Conservation (phyloP, 2,113 vertebrate species). For the Odontophorus gujanensis region DNA sequence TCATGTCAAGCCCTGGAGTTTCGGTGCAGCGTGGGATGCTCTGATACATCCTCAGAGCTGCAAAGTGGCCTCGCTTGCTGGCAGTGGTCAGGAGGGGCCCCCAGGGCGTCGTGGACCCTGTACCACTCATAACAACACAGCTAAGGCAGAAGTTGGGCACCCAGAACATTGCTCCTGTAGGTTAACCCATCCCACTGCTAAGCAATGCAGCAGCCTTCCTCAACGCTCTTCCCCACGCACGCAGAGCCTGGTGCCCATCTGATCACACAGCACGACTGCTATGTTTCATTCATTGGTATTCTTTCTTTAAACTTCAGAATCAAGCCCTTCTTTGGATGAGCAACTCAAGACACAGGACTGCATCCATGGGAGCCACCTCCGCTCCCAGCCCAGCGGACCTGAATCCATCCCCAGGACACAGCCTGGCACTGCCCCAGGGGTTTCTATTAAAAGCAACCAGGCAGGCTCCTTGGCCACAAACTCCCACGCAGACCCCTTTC, state of each 20-base stretch:
- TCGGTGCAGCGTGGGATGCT: background rate
- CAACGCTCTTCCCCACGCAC: fast-evolving
- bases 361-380: background rate
- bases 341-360: background rate
- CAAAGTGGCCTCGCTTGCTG: background rate
- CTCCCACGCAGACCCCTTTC: background rate
- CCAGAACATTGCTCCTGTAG: background rate
- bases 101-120: background rate
- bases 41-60: background rate
- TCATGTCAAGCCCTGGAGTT: background rate
- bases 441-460: background rate
- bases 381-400: background rate
- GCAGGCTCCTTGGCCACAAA: background rate
- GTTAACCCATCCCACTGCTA: background rate
- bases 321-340: background rate
- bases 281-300: background rate
- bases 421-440: fast-evolving
- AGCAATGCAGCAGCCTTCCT: background rate
- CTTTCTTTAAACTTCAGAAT: background rate
- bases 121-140: background rate
- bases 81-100: background rate
- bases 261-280: background rate
- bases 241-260: fast-evolving
- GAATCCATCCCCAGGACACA: background rate
- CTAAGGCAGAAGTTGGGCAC: background rate